Base-by-base conservation (phyloP, 1,140 invertebrate species). In the Orchestia grillus region DNA sequence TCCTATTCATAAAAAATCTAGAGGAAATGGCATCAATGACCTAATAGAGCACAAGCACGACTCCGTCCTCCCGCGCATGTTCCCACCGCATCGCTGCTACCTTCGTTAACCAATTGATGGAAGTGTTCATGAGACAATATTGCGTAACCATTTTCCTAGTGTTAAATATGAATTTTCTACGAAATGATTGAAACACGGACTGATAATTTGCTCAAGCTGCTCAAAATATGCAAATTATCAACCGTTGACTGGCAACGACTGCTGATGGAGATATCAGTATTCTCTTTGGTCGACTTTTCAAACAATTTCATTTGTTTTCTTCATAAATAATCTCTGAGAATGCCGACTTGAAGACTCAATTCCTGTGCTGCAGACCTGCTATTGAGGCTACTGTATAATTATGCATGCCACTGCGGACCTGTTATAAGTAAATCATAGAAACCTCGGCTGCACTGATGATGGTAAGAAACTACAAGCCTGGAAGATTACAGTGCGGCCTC, bases 1-100 rank as follows among this genome's bases (percentile, higher is more conserved):
- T 94, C 41, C 92, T 94, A 94, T 94, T 94, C 43, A 94, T 94
- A 94, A 94, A 94, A 53, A 94, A 94, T 40, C 40, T 47, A 44
- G 36, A 94, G 92, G 92, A 94, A 94, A 94, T 94, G 92, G 92
- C 92, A 94, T 47, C 43, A 94, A 94, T 94, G 92, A 94, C 47
- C 43, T 45, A 94, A 94, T 94, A 47, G 92, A 94, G 92, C 43
- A 45, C 92, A 45, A 94, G 92, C 92, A n/a, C 44, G 28, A 28
- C 92, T n/a, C 40, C 92, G 44, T 44, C 92, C 92, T 94, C 41
- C 44, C n/a, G 41, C 15, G 41, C 15, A 3, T 11, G 41, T 90
- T 90, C 88, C 88, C 88, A 90, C 88, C 23, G 41, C 88, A 4
- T 42, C 6, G 88, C n/a, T 41, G 0, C 41, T 90, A 41, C 15